Evolutionary conservation across 2,113 vertebrate genomes (phyloP).

Genomic region (Tragelaphus imberbis): DNA sequence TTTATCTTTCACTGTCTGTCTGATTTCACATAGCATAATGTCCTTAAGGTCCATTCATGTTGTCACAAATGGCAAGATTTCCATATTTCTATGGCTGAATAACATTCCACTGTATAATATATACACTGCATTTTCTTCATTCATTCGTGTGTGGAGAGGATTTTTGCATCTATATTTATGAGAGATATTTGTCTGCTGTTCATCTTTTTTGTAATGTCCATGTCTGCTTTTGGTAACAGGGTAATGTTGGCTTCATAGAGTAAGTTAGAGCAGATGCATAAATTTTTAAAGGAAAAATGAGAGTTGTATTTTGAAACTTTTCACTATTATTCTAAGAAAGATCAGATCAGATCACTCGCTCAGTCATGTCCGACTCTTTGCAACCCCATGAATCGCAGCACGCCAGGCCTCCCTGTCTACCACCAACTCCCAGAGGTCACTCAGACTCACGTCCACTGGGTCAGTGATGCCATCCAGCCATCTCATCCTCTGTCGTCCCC

Average conservation of each 20-base stretch:
- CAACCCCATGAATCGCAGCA: no score
- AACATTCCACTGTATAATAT: background rate
- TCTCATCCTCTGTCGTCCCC: no score
- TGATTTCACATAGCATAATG: background rate
- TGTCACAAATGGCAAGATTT: background rate
- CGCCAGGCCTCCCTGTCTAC: no score
- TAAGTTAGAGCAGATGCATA: background rate
- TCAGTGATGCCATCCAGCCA: no score
- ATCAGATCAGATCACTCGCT: no score
- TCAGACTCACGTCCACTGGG: no score
- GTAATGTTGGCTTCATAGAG: background rate
- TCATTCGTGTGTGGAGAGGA: background rate
- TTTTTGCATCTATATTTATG: background rate
- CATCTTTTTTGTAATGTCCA: background rate
- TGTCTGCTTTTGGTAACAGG: background rate
- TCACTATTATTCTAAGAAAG: background rate
- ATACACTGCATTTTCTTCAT: background rate
- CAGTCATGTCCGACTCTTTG: no score
- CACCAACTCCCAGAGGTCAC: no score
- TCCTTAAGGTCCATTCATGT: background rate
- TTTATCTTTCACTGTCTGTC: background rate
- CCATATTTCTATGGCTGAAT: background rate
- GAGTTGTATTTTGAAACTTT: background rate
- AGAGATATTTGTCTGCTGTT: background rate
- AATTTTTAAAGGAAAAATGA: background rate